Base-by-base conservation (phyloP, 1,140 invertebrate species). In the Chlorops oryzae region DNA sequence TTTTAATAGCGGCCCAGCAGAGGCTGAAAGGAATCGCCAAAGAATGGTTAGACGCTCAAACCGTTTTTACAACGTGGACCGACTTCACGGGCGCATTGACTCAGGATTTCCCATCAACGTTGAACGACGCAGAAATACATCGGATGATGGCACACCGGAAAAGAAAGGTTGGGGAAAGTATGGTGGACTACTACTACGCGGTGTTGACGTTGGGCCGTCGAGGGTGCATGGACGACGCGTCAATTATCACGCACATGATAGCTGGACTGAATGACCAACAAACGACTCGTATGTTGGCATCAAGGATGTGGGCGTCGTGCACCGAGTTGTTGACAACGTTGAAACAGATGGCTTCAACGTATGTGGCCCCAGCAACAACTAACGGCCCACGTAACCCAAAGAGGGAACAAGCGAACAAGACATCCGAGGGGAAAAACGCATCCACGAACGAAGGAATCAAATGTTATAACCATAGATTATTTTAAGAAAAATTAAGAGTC, bases 41-140 rank as follows among this genome's bases (percentile, higher is more conserved):
- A 18, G 43, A 45, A n/a, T 45, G 43, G 43, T n/a, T 45, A 18
- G 25, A 45, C 34, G 23, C 43, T 5, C 43, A 45, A 28, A 4
- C 5, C 20, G 28, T 45, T 27, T 45, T 45, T 32, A n/a, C 28
- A 18, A 27, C 43, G 20, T 45, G 43, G 43, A 15, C n/a, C 9
- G 43, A 45, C 13, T 45, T 45, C 23, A 15, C 34, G 17, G 2
- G n/a, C 13, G 43, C 43, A 22, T 25, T 21, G 12, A 24, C 9
- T 7, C 20, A 24, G 23, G 41, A 44, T 44, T 44, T 44, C 13
- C 42, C 20, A 24, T n/a, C 10, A 13, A 22, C 18, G n/a, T 15
- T 44, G 22, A 44, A 24, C 18, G 13, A 20, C 13, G 42, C 42
- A 24, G 42, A 44, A 4, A 23, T 24, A 13, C 42, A 44, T 18